Evolutionary conservation across 2,888 invertebrate genomes (phyloP).

Genomic region (Phoenoteleia sp.): DNA sequence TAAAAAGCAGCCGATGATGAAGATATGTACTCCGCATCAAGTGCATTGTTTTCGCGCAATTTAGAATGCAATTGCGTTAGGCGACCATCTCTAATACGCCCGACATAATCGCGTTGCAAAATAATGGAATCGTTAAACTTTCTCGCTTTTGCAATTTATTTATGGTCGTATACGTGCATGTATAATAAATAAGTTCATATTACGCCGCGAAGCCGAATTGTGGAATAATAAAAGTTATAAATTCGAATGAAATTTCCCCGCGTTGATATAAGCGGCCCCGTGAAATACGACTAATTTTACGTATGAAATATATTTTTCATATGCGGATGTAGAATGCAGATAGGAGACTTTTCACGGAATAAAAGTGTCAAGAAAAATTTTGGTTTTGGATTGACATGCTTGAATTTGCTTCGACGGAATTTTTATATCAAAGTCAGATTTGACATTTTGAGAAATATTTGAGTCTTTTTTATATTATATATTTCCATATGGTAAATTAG

Average conservation of each 20-base stretch:
- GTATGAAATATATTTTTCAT: conserved; percentile 64
- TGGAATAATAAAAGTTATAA: conserved; percentile 49
- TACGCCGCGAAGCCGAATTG: conserved; percentile 31
- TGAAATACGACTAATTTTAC: conserved; percentile 66
- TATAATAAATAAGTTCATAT: conserved; percentile 57
- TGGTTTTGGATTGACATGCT: no score
- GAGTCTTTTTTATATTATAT: no score
- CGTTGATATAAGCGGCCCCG: conserved; percentile 39
- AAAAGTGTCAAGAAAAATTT: conserved; percentile 69
- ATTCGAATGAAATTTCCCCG: conserved; percentile 50
- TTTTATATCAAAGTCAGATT: no score
- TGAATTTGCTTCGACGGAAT: no score
- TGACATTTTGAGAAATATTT: no score
- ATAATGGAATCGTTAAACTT: conserved; percentile 83
- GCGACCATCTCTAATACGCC: conserved; percentile 68
- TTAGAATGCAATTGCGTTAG: conserved; percentile 62
- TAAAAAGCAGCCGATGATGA: conserved; percentile 20
- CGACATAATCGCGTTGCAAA: conserved; percentile 77
- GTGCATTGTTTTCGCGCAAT: conserved; percentile 57
- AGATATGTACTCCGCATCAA: conserved; percentile 24
- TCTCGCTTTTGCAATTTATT: conserved; percentile 80
- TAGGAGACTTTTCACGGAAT: conserved; percentile 61
- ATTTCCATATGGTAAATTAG: no score
- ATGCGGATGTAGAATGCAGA: conserved; percentile 45
- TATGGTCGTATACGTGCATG: conserved; percentile 43